Evolutionary conservation across 2,888 invertebrate species (phyloP).

Genomic region (Arrhopalites spinosus): DNA sequence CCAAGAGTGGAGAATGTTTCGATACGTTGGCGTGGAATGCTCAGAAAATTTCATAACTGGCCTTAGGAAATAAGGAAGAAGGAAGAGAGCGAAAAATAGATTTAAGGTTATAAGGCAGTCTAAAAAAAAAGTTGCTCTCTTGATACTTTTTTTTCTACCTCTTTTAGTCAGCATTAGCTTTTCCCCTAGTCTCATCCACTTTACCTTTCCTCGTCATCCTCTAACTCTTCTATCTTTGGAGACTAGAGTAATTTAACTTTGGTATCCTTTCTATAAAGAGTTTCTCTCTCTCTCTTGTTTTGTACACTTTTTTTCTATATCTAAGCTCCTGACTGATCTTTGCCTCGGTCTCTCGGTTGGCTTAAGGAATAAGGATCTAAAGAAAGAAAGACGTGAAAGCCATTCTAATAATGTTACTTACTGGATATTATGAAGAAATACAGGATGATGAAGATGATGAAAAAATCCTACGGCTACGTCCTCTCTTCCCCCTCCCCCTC

Average conservation of each 20-base stretch:
- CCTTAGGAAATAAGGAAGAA: background rate
- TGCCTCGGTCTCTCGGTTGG: background rate
- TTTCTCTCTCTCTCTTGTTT: background rate
- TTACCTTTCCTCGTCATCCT: background rate
- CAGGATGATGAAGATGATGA: background rate
- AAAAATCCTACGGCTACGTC: slow-evolving; percentile 1
- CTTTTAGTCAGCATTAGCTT: background rate
- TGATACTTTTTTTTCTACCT: background rate
- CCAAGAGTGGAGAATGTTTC: no score
- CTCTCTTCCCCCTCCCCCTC: no score
- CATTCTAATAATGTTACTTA: slow-evolving; percentile 18
- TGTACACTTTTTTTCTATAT: background rate
- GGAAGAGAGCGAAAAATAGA: slow-evolving; percentile 1
- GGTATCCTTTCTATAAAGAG: background rate
- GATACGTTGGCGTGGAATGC: no score
- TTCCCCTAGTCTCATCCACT: background rate
- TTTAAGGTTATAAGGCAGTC: background rate
- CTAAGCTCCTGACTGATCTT: slow-evolving; percentile 3
- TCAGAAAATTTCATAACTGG: background rate
- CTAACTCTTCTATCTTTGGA: background rate
- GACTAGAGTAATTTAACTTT: no score
- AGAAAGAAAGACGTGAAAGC: background rate
- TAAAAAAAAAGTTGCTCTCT: background rate
- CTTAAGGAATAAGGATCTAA: background rate
- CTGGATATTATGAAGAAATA: slow-evolving; percentile 6